A percentile compares a stretch with the other conserved stretches of the same genome.
Evolutionary conservation across 2,797 vertebrate species (phyloP).

Genomic region (Sebastiscus tertius): DNA sequence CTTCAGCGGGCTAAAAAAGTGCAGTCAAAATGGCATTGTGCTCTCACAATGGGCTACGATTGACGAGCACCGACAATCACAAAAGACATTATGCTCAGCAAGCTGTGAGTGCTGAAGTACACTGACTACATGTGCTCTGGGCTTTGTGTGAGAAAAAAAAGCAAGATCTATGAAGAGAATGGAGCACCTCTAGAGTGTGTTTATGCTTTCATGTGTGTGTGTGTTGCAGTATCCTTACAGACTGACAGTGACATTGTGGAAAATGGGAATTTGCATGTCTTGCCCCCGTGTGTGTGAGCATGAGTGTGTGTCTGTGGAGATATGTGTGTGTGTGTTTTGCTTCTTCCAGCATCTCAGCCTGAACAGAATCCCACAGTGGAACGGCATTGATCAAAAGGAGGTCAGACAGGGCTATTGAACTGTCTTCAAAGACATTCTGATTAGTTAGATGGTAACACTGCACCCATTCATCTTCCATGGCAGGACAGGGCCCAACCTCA

Average conservation of each 20-base stretch:
- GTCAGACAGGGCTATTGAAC: conserved; percentile 77
- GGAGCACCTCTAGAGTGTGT: conserved; percentile 1
- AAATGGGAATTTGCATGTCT: conserved; percentile 24
- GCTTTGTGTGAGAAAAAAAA: conserved; percentile 19
- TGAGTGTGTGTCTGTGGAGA: neutral
- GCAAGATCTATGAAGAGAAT: conserved; percentile 14
- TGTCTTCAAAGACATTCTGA: conserved; percentile 76
- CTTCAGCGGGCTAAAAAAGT: neutral
- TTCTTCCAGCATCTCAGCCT: conserved; percentile 34
- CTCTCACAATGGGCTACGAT: conserved; percentile 29
- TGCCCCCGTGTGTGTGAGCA: conserved; percentile 10
- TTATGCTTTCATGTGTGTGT: conserved; percentile 21
- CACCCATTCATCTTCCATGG: conserved; percentile 73
- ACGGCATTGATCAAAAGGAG: conserved; percentile 75
- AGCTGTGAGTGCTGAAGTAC: conserved; percentile 33
- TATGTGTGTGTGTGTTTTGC: conserved; percentile 7
- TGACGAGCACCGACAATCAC: conserved; percentile 34
- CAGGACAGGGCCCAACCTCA: conserved; percentile 57
- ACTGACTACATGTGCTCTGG: conserved; percentile 2
- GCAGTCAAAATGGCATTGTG: conserved; percentile 37
- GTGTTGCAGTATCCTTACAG: conserved; percentile 8
- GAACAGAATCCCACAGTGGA: conserved; percentile 70
- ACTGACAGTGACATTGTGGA: conserved; percentile 29
- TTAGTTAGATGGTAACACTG: conserved; percentile 74
- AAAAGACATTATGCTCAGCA: conserved; percentile 37